Base-by-base conservation (phyloP, 2,888 invertebrate species). In the Aspidiotus rigidus region DNA sequence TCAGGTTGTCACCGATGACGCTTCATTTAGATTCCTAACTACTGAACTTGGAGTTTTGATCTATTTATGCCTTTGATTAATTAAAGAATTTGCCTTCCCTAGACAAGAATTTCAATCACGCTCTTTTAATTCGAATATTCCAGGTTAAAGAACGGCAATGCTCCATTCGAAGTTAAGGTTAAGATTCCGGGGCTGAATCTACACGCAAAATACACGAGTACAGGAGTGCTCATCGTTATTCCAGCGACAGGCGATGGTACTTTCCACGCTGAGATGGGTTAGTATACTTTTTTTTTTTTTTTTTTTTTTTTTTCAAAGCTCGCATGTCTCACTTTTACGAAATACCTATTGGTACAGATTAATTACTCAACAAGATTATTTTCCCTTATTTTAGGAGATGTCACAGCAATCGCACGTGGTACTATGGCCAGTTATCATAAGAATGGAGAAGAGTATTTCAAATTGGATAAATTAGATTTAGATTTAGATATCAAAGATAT, bases 161-260 rank as follows among this genome's bases (percentile, higher is more conserved):
- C 82, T 75, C 85, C 86, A 49, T 87, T 87, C 76, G 83, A 85
- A 77, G 84, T 85, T 0, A 79, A 80, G 73, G 80, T 87, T 64
- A 78, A 80, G 70, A 84, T 87, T 77, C 87, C 86, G n/a, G 81
- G 81, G 72, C 78, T 87, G 75, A 81, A 81, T 74, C 84, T 87
- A 73, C 82, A 84, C 74, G 83, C 87, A 7, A 81, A 83, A 74
- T 87, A 87, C 76, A 82, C 83, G 13, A 87, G 87, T 74, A 84
- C 84, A 67, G 87, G 87, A 0, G 83, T 87, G 6, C 77, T 87
- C 57, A 81, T 87, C 71, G 86, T 87, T 71, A 80, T 87, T 60
- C 87, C 87, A 9, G 87, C 87, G 0, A 85, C 84, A 72, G 87
- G 87, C 69, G 85, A 85, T 72, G 87, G 87, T 41, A 85, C 85